Percentiles rank a stretch among this genome's conserved stretches.
phyloP scores from a whole-genome alignment of 2,888 invertebrate genomes.

The Coenonympha arcania region DNA sequence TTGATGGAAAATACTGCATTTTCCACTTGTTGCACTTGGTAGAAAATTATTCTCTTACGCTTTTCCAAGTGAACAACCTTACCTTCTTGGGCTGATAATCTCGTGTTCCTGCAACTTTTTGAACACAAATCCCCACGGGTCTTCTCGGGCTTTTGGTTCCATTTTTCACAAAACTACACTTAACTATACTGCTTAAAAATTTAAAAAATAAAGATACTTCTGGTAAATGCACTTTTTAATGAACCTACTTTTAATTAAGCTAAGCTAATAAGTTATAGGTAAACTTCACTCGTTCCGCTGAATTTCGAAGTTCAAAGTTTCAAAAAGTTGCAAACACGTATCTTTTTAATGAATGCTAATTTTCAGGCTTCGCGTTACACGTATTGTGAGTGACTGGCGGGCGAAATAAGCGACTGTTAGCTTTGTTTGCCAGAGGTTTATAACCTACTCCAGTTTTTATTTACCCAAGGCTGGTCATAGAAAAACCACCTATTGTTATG shows the following conservation, averaged over 20 bases:
- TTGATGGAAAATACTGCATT: no score
- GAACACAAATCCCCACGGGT: conserved; percentile 61
- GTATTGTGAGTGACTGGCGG: conserved; percentile 40
- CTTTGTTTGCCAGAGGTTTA: conserved; percentile 52
- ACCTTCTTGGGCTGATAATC: conserved; percentile 56
- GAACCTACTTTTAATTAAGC: no score
- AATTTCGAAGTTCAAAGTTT: not conserved
- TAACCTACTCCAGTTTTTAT: conserved; percentile 59
- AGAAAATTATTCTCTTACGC: no score
- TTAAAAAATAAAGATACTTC: not conserved
- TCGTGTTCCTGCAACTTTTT: conserved; percentile 59
- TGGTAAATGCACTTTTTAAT: not conserved
- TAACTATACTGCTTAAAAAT: not conserved
- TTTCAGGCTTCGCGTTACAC: conserved; percentile 52
- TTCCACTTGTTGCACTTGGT: no score
- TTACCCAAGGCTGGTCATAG: conserved; percentile 42
- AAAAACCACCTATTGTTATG: conserved; percentile 43
- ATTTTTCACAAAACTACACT: conserved; percentile 34
- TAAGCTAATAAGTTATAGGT: no score
- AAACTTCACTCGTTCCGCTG: not conserved
- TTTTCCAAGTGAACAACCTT: conserved; percentile 38
- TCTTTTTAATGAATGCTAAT: conserved; percentile 1
- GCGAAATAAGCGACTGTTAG: conserved; percentile 35
- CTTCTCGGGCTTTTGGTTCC: conserved; percentile 40
- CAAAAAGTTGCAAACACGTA: not conserved